These are phyloP conservation scores for Alloplasta piceator DNA, from an alignment of 2,888 invertebrate species.

Conservation along the genomic window DNA sequence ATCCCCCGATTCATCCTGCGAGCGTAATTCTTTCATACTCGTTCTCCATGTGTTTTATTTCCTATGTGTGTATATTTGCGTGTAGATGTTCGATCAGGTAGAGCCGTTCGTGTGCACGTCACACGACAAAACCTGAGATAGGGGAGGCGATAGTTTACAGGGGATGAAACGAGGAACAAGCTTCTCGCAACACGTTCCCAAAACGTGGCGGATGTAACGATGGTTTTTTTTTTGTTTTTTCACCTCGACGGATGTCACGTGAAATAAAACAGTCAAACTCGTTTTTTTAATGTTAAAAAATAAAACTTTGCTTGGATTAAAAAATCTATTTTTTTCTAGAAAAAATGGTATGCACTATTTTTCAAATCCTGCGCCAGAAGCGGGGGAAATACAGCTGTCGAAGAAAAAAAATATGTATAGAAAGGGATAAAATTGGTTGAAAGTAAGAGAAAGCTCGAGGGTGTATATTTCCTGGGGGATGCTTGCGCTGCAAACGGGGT, in stretches of 20 bases:
- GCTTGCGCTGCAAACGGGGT: conserved; percentile 67
- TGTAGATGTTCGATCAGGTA: conserved; percentile 49
- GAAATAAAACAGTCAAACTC: no score
- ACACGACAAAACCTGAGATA: conserved; percentile 53
- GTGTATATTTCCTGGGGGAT: conserved; percentile 35
- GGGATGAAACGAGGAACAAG: conserved; percentile 29
- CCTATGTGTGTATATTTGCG: neutral
- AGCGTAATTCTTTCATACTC: conserved; percentile 54
- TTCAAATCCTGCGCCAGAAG: neutral
- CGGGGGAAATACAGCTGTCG: neutral
- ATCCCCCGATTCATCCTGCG: conserved; percentile 53
- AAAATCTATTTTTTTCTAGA: no score
- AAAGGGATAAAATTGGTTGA: no score
- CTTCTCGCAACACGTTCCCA: conserved; percentile 45
- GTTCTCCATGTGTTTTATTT: conserved; percentile 14
- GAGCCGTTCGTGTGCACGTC: conserved; percentile 61
- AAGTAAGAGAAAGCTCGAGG: conserved; percentile 30
- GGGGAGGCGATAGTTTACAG: conserved; percentile 26
- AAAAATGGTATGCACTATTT: no score
- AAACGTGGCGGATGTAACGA: conserved; percentile 45
- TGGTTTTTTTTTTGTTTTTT: neutral
- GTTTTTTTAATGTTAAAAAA: no score
- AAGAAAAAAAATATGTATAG: conserved; percentile 54
- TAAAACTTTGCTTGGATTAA: no score
- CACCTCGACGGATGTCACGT: no score